Evolutionary conservation across 2,113 vertebrate genomes (phyloP).

Genomic region (Sinosuthora webbiana): DNA sequence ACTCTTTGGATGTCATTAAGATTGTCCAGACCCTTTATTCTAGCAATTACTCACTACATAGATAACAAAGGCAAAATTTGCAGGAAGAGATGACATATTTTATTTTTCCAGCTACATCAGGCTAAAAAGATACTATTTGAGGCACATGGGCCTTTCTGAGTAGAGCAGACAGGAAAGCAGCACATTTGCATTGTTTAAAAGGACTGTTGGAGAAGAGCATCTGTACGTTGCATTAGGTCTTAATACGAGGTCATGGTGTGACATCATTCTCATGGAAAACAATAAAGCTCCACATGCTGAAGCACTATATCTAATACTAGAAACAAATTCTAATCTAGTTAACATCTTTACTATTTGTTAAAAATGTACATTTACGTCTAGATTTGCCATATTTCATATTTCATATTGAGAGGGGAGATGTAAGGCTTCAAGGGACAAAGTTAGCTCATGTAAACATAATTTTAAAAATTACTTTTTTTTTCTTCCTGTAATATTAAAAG

Average conservation of each 20-base stretch:
- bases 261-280: neutral
- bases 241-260: neutral
- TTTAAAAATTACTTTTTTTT: neutral
- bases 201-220: neutral
- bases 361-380: neutral
- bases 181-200: neutral
- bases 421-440: neutral
- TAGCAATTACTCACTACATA: neutral
- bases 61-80: neutral
- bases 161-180: neutral
- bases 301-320: neutral
- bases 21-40: neutral
- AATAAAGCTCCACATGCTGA: neutral
- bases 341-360: neutral
- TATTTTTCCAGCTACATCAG: neutral
- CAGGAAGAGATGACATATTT: neutral
- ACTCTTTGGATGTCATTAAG: neutral
- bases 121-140: neutral
- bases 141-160: neutral
- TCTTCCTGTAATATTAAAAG: neutral
- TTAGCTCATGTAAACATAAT: fast-evolving
- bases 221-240: neutral
- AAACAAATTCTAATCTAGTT: neutral
- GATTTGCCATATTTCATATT: neutral
- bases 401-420: neutral